Percentiles rank a stretch among this genome's conserved stretches.
These are phyloP conservation scores for Bradypodion pumilum DNA, from an alignment of 2,797 vertebrate genomes.

Conservation along the genomic window DNA sequence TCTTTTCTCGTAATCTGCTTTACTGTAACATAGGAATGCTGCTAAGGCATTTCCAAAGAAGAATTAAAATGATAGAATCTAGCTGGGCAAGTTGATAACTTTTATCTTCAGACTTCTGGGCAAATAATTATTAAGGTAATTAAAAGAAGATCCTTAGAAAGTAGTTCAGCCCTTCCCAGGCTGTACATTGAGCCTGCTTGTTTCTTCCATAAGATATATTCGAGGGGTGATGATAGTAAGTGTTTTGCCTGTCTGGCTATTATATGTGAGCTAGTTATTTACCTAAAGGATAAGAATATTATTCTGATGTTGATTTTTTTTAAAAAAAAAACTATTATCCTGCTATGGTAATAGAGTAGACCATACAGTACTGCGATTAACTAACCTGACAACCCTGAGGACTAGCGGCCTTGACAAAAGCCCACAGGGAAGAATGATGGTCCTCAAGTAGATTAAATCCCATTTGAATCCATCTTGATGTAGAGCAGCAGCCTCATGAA, in stretches of 20 bases:
- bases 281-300: neutral
- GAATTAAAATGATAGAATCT: neutral
- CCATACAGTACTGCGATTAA: no score
- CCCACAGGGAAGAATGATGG: no score
- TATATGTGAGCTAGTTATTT: neutral
- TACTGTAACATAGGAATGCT: neutral
- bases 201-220: neutral
- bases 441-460: no score
- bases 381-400: no score
- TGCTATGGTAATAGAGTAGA: no score
- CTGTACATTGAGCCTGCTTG: neutral
- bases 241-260: neutral
- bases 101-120: neutral
- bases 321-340: no score
- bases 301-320: neutral
- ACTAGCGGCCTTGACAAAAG: no score
- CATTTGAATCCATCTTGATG: no score
- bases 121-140: constrained; percentile 2
- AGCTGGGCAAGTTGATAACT: neutral
- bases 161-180: neutral
- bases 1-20: neutral
- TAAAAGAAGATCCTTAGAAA: neutral
- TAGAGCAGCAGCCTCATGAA: no score
- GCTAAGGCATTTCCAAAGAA: neutral
- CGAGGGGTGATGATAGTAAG: neutral